Conservation (phyloP, 1,140 invertebrate species). For the Paraescarpia echinospica region DNA sequence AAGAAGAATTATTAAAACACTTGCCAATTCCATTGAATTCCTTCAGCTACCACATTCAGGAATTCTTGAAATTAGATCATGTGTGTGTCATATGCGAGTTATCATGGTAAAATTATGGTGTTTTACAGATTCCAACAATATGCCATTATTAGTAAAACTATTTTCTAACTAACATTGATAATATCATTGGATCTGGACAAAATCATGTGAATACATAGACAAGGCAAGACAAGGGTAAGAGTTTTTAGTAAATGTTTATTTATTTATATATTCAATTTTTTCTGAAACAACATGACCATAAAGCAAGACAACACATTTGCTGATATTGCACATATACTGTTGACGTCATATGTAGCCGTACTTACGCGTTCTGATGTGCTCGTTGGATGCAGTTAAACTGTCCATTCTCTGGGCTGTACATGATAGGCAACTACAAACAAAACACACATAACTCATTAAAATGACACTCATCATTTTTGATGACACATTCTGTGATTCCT, state of each 20-base stretch:
- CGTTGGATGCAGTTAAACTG: constrained; percentile 61
- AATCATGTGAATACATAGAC: neutral
- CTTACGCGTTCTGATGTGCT: constrained; percentile 63
- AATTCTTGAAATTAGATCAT: neutral
- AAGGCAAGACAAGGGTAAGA: too few species aligned
- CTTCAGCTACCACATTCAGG: too few species aligned
- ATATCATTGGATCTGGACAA: neutral
- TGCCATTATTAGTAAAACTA: too few species aligned
- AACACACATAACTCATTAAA: constrained; percentile 28
- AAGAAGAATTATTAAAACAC: neutral
- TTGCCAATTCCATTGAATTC: too few species aligned
- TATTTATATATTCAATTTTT: neutral
- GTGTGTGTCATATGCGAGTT: neutral
- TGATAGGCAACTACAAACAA: constrained; percentile 56
- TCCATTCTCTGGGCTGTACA: constrained; percentile 57
- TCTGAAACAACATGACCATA: too few species aligned
- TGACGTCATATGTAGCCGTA: constrained; percentile 5
- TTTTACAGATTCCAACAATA: neutral
- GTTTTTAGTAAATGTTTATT: too few species aligned
- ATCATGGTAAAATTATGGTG: neutral
- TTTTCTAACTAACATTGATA: neutral
- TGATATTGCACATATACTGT: neutral
- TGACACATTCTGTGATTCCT: neutral
- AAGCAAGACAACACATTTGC: neutral
- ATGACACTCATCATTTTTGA: neutral